Conservation (phyloP, 1,140 invertebrate species). For the Campoletis sonorensis region DNA sequence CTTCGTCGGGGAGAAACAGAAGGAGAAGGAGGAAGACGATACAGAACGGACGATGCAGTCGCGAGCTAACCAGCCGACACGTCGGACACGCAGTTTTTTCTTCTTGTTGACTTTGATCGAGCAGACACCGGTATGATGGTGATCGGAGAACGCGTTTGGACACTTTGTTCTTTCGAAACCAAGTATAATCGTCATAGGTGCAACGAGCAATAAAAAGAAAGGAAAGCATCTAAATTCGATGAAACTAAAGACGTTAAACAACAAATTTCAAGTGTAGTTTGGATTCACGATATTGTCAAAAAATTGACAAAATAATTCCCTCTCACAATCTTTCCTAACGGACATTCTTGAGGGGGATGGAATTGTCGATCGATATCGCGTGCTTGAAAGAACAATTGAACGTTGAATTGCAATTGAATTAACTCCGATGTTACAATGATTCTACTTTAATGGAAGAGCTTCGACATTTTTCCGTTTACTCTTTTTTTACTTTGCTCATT, state of each 20-base stretch:
- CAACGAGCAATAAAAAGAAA: neutral
- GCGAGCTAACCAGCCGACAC: conserved; percentile 61
- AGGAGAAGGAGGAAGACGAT: conserved; percentile 47
- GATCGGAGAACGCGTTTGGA: neutral
- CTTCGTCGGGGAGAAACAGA: neutral
- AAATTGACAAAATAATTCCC: too few relatives aligned
- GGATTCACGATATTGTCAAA: neutral
- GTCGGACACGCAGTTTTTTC: conserved; percentile 46
- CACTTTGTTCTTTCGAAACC: neutral
- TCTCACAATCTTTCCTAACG: neutral
- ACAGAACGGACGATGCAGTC: conserved; percentile 58
- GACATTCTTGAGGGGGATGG: neutral
- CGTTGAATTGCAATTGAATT: neutral
- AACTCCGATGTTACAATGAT: neutral
- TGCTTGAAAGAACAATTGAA: neutral
- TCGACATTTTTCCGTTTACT: neutral
- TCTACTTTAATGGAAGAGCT: neutral
- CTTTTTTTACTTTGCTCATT: neutral
- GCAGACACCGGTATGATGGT: neutral
- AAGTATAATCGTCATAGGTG: neutral
- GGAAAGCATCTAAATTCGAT: too few relatives aligned
- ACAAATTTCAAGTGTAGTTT: neutral
- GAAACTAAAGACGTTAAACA: neutral
- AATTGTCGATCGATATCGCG: neutral
- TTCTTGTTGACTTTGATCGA: neutral